Evolutionary conservation across 2,797 vertebrate genomes (phyloP).

Genomic region (Potorous gilbertii): DNA sequence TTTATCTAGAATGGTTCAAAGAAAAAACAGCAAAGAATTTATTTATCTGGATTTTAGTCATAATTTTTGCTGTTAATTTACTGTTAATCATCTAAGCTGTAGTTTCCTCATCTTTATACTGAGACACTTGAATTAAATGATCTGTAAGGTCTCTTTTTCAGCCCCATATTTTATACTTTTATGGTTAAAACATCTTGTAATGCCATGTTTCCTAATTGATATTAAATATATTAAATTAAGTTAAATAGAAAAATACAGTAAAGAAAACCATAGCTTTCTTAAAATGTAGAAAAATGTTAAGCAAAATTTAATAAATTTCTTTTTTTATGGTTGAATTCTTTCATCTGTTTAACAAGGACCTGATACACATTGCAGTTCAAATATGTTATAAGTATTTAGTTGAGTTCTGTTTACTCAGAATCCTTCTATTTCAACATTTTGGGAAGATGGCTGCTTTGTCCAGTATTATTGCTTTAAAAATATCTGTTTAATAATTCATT

Average conservation of each 20-base stretch:
- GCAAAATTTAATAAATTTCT: not conserved
- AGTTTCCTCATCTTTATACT: not conserved
- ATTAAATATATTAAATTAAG: slow-evolving; percentile 14
- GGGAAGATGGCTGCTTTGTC: not conserved
- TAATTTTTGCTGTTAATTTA: not conserved
- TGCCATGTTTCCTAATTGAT: slow-evolving; percentile 28
- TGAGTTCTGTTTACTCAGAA: not conserved
- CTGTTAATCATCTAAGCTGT: not conserved
- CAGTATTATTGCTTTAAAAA: not conserved
- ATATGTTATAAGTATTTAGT: not conserved
- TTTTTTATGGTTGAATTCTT: not conserved
- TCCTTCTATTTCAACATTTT: not conserved
- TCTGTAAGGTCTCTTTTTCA: slow-evolving; percentile 21
- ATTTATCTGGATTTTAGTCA: not conserved
- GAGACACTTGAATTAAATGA: slow-evolving; percentile 47
- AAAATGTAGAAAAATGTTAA: not conserved
- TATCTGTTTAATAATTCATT: slow-evolving; percentile 20
- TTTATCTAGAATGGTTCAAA: not conserved
- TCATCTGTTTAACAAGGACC: slow-evolving; percentile 31
- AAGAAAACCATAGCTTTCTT: not conserved
- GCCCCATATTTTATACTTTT: slow-evolving; percentile 38
- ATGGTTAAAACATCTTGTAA: slow-evolving; percentile 52
- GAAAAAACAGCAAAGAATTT: not conserved
- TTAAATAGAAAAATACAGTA: not conserved
- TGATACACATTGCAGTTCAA: slow-evolving; percentile 37